Percentiles rank a stretch among this genome's conserved stretches.
Evolutionary conservation across 2,888 invertebrate genomes (phyloP).

Genomic region (Adelognathus sp.): DNA sequence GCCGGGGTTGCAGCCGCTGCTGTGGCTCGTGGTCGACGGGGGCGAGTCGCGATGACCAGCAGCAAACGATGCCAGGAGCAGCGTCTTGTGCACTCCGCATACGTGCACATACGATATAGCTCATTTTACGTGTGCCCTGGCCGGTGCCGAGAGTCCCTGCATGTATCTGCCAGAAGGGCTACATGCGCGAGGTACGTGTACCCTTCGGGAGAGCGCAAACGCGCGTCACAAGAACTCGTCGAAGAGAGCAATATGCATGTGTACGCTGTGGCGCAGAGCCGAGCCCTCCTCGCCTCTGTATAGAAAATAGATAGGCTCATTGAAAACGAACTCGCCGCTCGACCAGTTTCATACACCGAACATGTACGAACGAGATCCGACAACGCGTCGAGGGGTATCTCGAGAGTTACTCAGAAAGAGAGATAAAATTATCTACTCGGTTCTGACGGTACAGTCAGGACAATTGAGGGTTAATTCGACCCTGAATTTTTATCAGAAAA

Average conservation of each 20-base stretch:
- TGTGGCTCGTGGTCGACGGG: conserved; percentile 39
- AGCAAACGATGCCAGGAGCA: background rate
- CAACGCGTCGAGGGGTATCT: conserved; percentile 32
- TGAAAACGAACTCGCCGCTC: conserved; percentile 21
- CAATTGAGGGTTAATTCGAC: background rate
- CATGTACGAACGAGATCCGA: conserved; percentile 7
- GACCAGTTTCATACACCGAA: background rate
- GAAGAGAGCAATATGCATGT: background rate
- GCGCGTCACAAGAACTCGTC: conserved; percentile 38
- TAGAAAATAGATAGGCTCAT: conserved; percentile 38
- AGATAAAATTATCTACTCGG: background rate
- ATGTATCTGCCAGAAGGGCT: conserved; percentile 48
- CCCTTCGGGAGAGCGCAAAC: conserved; percentile 10
- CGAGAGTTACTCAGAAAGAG: background rate
- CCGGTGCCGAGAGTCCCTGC: conserved; percentile 37
- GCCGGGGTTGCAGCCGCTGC: conserved; percentile 34
- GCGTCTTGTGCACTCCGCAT: conserved; percentile 5
- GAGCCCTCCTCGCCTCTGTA: background rate
- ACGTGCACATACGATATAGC: background rate
- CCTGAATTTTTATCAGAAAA: too few relatives aligned
- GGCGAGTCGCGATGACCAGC: conserved; percentile 29
- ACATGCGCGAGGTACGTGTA: conserved; percentile 29
- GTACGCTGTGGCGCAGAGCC: background rate
- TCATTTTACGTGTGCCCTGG: conserved; percentile 16
- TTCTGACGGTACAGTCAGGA: background rate